Evolutionary conservation across 2,888 invertebrate species (phyloP).

Genomic region (Brachycybe producta): DNA sequence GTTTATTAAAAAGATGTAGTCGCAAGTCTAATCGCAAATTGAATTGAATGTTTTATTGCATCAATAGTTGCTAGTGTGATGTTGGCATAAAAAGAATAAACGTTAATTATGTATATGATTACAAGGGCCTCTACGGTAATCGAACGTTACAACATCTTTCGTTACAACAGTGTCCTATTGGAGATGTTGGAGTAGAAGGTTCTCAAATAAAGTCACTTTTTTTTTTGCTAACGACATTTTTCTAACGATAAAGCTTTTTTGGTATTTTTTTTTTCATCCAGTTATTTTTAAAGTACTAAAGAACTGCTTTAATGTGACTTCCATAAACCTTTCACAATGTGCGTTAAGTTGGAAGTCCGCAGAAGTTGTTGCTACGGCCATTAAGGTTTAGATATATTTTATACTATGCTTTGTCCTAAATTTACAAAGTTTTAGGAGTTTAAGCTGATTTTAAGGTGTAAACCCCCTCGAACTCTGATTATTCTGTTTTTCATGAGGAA

Average conservation of each 20-base stretch:
- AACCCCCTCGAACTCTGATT: too few species aligned
- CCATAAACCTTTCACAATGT: conserved; percentile 11
- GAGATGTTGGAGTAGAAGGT: conserved; percentile 10
- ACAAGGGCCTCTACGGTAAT: conserved; percentile 7
- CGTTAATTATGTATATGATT: background rate
- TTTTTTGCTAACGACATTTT: background rate
- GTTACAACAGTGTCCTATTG: conserved; percentile 9
- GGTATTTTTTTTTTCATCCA: background rate
- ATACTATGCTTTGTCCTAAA: background rate
- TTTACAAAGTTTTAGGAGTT: too few species aligned
- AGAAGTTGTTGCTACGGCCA: background rate
- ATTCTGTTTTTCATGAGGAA: too few species aligned
- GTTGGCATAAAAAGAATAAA: too few species aligned
- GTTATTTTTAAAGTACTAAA: conserved; percentile 2
- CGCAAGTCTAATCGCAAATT: too few species aligned
- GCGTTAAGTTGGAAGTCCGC: conserved; percentile 4
- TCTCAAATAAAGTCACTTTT: background rate
- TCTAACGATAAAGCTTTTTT: background rate
- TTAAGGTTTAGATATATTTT: background rate
- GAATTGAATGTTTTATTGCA: too few species aligned
- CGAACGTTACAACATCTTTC: conserved; percentile 10
- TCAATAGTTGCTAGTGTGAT: too few species aligned
- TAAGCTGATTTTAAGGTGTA: too few species aligned
- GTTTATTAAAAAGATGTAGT: too few species aligned
- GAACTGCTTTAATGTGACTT: conserved; percentile 14